phyloP scores from a whole-genome alignment of 1,140 invertebrate species.

The Halictus rubicundus region DNA sequence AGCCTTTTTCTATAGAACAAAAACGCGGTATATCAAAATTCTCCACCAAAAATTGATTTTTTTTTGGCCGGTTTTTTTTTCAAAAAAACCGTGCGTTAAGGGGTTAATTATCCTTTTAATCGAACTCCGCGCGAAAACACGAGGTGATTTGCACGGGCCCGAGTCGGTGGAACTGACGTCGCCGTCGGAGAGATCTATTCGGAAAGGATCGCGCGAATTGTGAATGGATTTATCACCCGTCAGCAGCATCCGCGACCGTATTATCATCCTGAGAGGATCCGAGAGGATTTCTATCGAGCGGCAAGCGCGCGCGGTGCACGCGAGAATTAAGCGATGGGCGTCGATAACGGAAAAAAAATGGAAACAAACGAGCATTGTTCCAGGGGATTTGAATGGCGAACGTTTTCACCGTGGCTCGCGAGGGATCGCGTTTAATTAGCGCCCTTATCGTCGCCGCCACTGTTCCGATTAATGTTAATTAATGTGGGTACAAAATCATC shows the following conservation, averaged over 20 bases:
- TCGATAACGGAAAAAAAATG: background rate
- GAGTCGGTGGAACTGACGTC: background rate
- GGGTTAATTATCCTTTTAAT: background rate
- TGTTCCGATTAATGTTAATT: slow-evolving; percentile 13
- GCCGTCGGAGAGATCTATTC: background rate
- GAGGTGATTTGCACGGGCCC: too few species aligned
- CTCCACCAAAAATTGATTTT: too few species aligned
- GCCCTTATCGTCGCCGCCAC: background rate
- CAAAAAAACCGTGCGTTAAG: too few species aligned
- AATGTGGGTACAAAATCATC: background rate
- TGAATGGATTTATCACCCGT: slow-evolving; percentile 14
- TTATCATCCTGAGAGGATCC: background rate
- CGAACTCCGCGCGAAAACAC: too few species aligned
- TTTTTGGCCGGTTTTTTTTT: too few species aligned
- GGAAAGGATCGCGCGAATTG: background rate
- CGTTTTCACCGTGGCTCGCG: background rate
- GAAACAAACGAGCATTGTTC: slow-evolving; percentile 9
- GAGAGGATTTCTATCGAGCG: background rate
- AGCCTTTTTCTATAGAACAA: too few species aligned
- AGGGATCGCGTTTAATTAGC: background rate
- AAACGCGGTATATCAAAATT: too few species aligned
- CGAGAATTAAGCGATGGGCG: background rate
- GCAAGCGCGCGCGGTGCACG: too few species aligned
- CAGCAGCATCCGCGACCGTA: slow-evolving; percentile 1
- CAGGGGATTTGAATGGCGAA: background rate